phyloP scores from a whole-genome alignment of 2,888 invertebrate species.

The Synanthedon vespiformis region DNA sequence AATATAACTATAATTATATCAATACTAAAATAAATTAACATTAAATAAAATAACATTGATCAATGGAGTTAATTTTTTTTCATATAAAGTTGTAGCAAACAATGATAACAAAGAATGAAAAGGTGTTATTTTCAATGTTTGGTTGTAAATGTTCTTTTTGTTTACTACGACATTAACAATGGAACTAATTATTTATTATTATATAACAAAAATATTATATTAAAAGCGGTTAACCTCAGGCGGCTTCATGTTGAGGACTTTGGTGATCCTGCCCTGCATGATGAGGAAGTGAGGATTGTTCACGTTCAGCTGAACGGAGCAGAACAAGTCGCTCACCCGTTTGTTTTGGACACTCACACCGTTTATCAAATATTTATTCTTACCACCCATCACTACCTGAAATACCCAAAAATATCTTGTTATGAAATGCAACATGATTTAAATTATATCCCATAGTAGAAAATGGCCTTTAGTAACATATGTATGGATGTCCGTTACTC shows the following conservation, averaged over 20 bases:
- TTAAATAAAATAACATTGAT: too few species aligned
- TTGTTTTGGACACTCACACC: slow-evolving; percentile 92
- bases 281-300: slow-evolving; percentile 99
- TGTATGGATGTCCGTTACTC: too few species aligned
- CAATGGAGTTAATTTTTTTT: too few species aligned
- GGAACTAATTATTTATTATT: not conserved
- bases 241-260: slow-evolving; percentile 99
- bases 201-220: not conserved
- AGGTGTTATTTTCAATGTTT: too few species aligned
- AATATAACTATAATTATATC: too few species aligned
- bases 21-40: too few species aligned
- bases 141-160: too few species aligned
- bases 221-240: slow-evolving; percentile 75
- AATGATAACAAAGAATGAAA: too few species aligned
- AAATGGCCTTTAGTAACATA: too few species aligned
- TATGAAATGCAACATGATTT: too few species aligned
- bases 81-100: too few species aligned
- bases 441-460: too few species aligned
- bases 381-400: slow-evolving; percentile 86
- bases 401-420: not conserved
- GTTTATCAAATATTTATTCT: slow-evolving; percentile 94
- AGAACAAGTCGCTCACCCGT: slow-evolving; percentile 93
- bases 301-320: slow-evolving; percentile 96
- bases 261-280: slow-evolving; percentile 99
- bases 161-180: not conserved